Evolutionary conservation across 2,888 invertebrate genomes (phyloP).

Genomic region (Acanthosepion pharaonis): DNA sequence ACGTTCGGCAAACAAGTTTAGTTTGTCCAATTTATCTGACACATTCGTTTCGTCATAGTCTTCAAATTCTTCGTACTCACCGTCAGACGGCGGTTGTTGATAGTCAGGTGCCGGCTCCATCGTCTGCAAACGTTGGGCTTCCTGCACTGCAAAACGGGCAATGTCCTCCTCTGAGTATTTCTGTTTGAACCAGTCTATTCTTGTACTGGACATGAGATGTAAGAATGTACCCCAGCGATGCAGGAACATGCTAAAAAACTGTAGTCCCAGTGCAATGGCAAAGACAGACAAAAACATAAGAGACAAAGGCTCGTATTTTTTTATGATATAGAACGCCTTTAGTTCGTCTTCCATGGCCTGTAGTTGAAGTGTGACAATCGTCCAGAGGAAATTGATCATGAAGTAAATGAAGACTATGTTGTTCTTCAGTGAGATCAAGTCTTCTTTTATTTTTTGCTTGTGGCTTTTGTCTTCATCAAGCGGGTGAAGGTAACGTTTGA

Average conservation of each 20-base stretch:
- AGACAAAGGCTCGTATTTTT: constrained; percentile 68
- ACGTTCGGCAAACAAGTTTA: constrained; percentile 50
- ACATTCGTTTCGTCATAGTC: constrained; percentile 49
- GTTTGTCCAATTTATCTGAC: constrained; percentile 54
- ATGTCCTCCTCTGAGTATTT: constrained; percentile 67
- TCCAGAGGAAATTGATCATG: constrained; percentile 99
- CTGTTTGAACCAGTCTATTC: constrained; percentile 67
- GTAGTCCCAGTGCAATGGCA: constrained; percentile 63
- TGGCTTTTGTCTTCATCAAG: constrained; percentile 90
- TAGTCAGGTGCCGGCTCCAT: constrained; percentile 68
- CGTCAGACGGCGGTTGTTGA: constrained; percentile 56
- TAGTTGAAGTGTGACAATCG: constrained; percentile 97
- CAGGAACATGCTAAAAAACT: constrained; percentile 68
- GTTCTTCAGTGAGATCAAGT: constrained; percentile 64
- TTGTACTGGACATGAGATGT: constrained; percentile 69
- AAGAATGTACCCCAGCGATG: constrained; percentile 70
- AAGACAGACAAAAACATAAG: constrained; percentile 66
- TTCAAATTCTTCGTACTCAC: constrained; percentile 54
- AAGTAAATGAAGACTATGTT: constrained; percentile 75
- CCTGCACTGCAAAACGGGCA: constrained; percentile 66
- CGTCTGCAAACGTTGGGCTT: constrained; percentile 64
- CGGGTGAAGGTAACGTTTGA: constrained; percentile 94
- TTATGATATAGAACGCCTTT: constrained; percentile 79
- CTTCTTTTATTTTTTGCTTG: constrained; percentile 65
- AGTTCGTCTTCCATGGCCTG: constrained; percentile 83